Percentiles rank a stretch among this genome's conserved stretches.
Conservation (phyloP, 2,797 vertebrate species). For the Propithecus deckenii region DNA sequence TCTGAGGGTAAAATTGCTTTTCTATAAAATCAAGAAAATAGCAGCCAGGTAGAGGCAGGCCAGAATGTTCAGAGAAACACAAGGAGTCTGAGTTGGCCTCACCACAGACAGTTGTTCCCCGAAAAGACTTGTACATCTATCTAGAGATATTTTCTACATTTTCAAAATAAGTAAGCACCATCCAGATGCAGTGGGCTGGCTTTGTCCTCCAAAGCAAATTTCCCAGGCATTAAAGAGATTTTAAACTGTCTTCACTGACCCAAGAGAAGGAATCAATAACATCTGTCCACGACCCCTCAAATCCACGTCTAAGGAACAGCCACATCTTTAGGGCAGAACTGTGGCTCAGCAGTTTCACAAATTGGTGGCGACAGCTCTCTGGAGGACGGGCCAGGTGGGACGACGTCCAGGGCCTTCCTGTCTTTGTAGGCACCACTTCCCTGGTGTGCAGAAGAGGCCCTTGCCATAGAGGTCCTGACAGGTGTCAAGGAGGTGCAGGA, state of each 20-base stretch:
- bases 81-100: background rate
- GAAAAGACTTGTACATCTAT: accelerated
- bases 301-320: background rate
- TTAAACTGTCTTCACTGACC: background rate
- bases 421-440: background rate
- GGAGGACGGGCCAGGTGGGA: accelerated
- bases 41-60: background rate
- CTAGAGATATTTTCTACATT: background rate
- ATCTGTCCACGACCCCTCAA: background rate
- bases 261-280: background rate
- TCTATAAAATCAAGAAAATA: background rate
- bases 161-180: background rate
- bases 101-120: background rate
- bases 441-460: background rate
- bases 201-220: background rate
- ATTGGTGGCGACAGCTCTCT: background rate
- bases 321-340: background rate
- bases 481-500: background rate
- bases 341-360: background rate
- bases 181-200: background rate
- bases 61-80: background rate
- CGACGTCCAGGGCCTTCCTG: background rate
- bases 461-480: background rate
- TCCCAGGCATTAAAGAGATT: background rate
- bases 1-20: background rate